These are phyloP conservation scores for Pachyrhynchus sulphureomaculatus DNA, from an alignment of 1,140 invertebrate genomes.

Conservation along the genomic window DNA sequence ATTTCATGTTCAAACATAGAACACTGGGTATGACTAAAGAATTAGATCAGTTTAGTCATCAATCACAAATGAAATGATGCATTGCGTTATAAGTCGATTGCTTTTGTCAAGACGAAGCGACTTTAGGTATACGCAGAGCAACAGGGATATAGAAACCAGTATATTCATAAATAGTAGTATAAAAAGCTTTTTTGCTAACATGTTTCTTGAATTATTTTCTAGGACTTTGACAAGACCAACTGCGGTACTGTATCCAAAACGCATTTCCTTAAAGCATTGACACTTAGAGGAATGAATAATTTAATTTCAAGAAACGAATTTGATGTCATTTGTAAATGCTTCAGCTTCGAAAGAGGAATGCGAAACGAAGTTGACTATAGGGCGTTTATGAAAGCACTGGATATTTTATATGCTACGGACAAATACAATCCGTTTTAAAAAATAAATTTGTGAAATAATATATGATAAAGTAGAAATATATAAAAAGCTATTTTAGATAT, in stretches of 20 bases:
- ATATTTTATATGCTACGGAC: constrained; percentile 54
- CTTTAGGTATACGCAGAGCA: too few species aligned
- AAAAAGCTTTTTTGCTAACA: too few species aligned
- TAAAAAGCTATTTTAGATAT: not conserved
- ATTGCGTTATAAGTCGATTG: too few species aligned
- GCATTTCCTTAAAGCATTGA: constrained; percentile 62
- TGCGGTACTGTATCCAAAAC: constrained; percentile 63
- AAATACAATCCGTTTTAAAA: constrained; percentile 51
- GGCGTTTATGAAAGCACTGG: constrained; percentile 58
- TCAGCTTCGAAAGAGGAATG: constrained; percentile 59
- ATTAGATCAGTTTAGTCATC: too few species aligned
- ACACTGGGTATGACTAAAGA: too few species aligned
- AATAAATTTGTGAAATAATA: not conserved
- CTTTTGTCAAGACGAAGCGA: too few species aligned
- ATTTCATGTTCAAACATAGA: too few species aligned
- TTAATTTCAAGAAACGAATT: constrained; percentile 62
- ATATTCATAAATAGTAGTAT: too few species aligned
- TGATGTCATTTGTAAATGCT: constrained; percentile 66
- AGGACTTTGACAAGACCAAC: constrained; percentile 66
- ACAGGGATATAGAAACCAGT: too few species aligned
- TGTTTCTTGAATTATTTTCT: too few species aligned
- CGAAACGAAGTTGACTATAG: constrained; percentile 65
- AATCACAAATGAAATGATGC: too few species aligned
- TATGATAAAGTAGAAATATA: not conserved
- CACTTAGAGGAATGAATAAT: constrained; percentile 59